phyloP scores from a whole-genome alignment of 2,888 invertebrate genomes.

The Atherix ibis region DNA sequence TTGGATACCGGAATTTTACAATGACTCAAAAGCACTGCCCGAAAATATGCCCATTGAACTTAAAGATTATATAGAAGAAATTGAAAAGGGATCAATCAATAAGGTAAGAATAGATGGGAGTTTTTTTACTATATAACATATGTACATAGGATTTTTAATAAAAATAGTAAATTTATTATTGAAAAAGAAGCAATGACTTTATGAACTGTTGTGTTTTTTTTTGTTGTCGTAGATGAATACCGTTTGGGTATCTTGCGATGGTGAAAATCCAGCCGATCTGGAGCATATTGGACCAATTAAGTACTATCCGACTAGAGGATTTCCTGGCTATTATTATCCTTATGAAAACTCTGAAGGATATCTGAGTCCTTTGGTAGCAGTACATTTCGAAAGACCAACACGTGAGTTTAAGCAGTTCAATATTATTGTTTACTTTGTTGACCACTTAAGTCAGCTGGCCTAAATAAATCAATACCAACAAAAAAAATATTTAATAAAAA shows the following conservation, averaged over 20 bases:
- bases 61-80: conserved; percentile 46
- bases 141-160: conserved; percentile 1
- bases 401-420: conserved; percentile 41
- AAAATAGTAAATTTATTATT: not conserved
- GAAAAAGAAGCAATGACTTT: too few species aligned
- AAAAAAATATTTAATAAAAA: conserved; percentile 1
- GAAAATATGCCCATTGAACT: conserved; percentile 55
- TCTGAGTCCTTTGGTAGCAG: conserved; percentile 74
- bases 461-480: too few species aligned
- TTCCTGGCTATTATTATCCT: conserved; percentile 82
- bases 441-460: too few species aligned
- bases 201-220: conserved; percentile 13
- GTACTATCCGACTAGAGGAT: conserved; percentile 68
- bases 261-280: conserved; percentile 82
- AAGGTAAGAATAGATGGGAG: conserved; percentile 16
- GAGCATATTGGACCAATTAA: conserved; percentile 78
- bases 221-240: conserved; percentile 72
- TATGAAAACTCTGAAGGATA: conserved; percentile 76
- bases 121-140: not conserved
- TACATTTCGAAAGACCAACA: conserved; percentile 65
- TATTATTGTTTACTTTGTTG: conserved; percentile 10
- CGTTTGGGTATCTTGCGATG: conserved; percentile 85
- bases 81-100: conserved; percentile 32
- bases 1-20: conserved; percentile 74
- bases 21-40: conserved; percentile 53